Base-by-base conservation (phyloP, 2,888 invertebrate species). In the Spilosoma lubricipeda region DNA sequence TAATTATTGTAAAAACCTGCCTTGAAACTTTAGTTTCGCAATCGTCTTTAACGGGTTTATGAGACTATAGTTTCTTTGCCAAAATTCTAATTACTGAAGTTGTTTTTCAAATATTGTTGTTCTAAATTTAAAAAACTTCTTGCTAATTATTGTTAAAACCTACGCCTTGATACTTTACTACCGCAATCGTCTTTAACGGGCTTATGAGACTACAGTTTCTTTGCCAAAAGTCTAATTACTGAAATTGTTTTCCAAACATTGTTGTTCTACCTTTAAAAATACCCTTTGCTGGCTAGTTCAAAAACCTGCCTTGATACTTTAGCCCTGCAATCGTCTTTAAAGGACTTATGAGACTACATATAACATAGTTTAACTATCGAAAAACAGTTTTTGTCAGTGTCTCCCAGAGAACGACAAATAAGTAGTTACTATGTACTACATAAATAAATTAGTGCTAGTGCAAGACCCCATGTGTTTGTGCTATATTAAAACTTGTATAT, bases 371-470 rank as follows among this genome's bases (percentile, higher is more conserved):
- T 52, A 52, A 66, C 30, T 63, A 36, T 27, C 8, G n/a, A 5
- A 20, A 71, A n/a, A 27, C 39, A n/a, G n/a, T n/a, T 66, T 33
- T 73, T 36, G 64, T 63, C 20, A 27, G 36, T 2, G 1, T 48
- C 39, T 68, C 30, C 67, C 67, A 67, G n/a, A 71, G 30, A 36
- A 23, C 20, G 52, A 69, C 45, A 3, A 63, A 36, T 36, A 36
- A 36, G 36, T 39, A 39, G 11, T 9, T n/a, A n/a, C n/a, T 56
- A 11, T 33, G 63, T 27, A 42, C 42, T 39, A 39, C 30, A n/a
- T 0, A 4, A 66, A 59, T 67, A 20, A 45, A 82, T 90, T 90
- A 90, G 90, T 90, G 89, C 88, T 67, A 77, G 91, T 91, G 91
- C 90, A 71, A 52, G 72, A 78, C 45, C 74, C 68, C 73, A 78